Base-by-base conservation (phyloP, 2,797 vertebrate species). In the Pseudomugil gertrudae region DNA sequence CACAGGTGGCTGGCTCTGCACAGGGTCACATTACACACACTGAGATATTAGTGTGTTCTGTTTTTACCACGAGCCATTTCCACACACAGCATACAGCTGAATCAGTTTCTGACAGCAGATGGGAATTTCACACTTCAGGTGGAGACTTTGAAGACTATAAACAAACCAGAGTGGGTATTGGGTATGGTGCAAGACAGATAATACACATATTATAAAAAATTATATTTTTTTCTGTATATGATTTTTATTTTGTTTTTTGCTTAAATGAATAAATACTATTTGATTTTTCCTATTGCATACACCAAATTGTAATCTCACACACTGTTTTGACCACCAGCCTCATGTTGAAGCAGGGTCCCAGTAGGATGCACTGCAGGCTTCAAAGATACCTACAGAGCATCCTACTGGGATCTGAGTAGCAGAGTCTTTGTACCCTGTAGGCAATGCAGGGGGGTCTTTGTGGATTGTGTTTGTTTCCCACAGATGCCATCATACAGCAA, bases 41-140 rank as follows among this genome's bases (percentile, higher is more conserved):
- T 29, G 69, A 55, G 27, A 64, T 70, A 53, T 63, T 50, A 61
- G 53, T 66, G 63, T 77, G 66, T 45, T 59, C 57, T 74, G 24
- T 56, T 48, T 62, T 69, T 64, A 81, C 50, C 68, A 72, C 67
- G 45, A 66, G 63, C 56, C 38, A 30, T 17, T 27, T 23, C 47
- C 27, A 38, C 33, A 69, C 63, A 43, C 45, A 40, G 33, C 66
- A 24, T 61, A 43, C 67, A 88, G 79, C 73, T 74, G 77, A 48
- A 76, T 63, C 88, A 87, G 85, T 82, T 88, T 35, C 64, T 74
- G 72, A 75, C 59, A 66, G 63, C 86, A 90, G 85, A 89, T 92
- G 84, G 76, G 76, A 30, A 35, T 54, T 58, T 59, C 30, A 53
- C 58, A 58, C 72, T 68, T 60, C 63, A 65, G 73, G 67, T 54